These are phyloP conservation scores for Heliconius ismenius DNA, from an alignment of 2,888 invertebrate species.

Conservation along the genomic window DNA sequence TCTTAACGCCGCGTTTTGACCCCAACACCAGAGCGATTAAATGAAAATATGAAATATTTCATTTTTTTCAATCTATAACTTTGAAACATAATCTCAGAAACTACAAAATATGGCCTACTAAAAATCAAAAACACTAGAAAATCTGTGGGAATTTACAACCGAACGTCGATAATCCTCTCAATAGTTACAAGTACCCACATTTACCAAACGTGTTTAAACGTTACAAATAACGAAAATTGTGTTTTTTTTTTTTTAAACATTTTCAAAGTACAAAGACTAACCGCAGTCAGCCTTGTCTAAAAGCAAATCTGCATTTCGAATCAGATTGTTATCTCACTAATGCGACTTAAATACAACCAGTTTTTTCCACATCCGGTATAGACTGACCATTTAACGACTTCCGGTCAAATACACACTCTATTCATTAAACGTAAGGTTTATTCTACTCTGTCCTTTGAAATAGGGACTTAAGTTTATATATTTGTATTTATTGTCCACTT, in stretches of 20 bases:
- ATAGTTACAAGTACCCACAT: constrained; percentile 32
- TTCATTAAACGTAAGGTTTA: constrained; percentile 24
- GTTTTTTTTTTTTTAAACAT: constrained; percentile 12
- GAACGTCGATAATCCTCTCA: constrained; percentile 61
- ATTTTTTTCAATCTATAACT: too few relatives aligned
- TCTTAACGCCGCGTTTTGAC: too few relatives aligned
- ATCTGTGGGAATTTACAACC: constrained; percentile 57
- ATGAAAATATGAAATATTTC: too few relatives aligned
- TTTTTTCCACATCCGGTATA: constrained; percentile 59
- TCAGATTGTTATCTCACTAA: constrained; percentile 74
- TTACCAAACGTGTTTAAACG: constrained; percentile 32
- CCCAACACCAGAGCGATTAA: too few relatives aligned
- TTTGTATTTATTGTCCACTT: constrained; percentile 58
- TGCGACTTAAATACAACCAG: constrained; percentile 59
- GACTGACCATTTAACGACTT: constrained; percentile 39
- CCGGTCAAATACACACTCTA: constrained; percentile 37
- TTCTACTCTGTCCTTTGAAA: constrained; percentile 37
- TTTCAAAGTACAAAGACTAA: constrained; percentile 44
- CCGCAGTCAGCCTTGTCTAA: constrained; percentile 50
- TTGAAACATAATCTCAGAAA: too few relatives aligned
- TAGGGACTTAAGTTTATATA: constrained; percentile 52
- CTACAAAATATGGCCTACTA: too few relatives aligned
- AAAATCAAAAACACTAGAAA: not conserved
- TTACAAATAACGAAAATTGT: constrained; percentile 13
- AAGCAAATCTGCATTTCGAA: constrained; percentile 67